These are phyloP conservation scores for Eueides isabella DNA, from an alignment of 1,140 invertebrate genomes.

Conservation along the genomic window DNA sequence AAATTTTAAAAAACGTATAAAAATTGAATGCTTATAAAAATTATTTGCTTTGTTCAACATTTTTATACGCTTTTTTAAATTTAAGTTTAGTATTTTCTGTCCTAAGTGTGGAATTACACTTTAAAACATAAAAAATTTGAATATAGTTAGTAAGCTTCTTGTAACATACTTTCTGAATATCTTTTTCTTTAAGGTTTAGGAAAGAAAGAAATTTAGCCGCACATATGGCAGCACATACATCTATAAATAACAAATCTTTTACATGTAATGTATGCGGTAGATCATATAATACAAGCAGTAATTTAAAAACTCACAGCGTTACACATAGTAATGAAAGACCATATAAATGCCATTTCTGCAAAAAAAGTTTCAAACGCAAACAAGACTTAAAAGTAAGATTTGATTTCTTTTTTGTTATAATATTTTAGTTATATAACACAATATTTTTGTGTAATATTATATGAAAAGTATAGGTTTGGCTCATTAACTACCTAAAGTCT, in stretches of 20 bases:
- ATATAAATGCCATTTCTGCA: conserved; percentile 87
- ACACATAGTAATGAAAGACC: conserved; percentile 88
- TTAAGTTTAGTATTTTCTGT: too few relatives aligned
- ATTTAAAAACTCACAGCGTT: conserved; percentile 87
- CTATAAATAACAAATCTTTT: conserved; percentile 81
- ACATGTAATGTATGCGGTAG: conserved; percentile 86
- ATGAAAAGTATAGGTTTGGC: neutral
- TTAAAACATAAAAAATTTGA: too few relatives aligned
- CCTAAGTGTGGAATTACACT: too few relatives aligned
- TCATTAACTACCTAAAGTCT: neutral
- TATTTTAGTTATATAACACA: too few relatives aligned
- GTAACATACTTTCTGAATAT: neutral
- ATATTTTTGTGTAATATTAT: too few relatives aligned
- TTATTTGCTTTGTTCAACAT: too few relatives aligned
- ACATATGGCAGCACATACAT: conserved; percentile 86
- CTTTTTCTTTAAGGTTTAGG: conserved; percentile 83
- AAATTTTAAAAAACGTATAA: too few relatives aligned
- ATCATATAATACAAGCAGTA: conserved; percentile 88
- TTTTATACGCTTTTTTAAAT: too few relatives aligned
- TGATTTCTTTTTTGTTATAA: neutral
- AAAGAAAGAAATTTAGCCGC: conserved; percentile 85
- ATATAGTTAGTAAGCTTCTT: neutral
- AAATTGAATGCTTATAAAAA: too few relatives aligned
- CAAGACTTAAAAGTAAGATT: conserved; percentile 86
- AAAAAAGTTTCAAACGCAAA: conserved; percentile 89